phyloP scores from a whole-genome alignment of 2,888 invertebrate genomes.

The Trichopoda pennipes region DNA sequence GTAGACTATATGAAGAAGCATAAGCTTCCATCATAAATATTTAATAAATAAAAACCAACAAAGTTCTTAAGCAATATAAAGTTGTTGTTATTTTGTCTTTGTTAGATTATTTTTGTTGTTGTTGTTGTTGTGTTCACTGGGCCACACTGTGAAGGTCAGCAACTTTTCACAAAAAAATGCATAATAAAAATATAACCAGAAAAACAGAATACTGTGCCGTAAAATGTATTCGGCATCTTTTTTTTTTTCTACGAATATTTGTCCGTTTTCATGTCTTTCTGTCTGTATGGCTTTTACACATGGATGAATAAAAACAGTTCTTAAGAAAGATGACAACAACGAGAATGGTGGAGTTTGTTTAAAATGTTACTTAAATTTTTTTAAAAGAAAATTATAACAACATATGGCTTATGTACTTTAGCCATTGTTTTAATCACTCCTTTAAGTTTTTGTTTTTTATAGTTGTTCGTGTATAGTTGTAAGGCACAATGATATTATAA shows the following conservation, averaged over 20 bases:
- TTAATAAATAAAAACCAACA: constrained; percentile 25
- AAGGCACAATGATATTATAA: constrained; percentile 51
- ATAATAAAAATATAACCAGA: constrained; percentile 14
- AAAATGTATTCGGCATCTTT: constrained; percentile 22
- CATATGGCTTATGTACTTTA: constrained; percentile 44
- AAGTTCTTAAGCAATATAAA: constrained; percentile 40
- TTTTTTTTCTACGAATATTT: background rate
- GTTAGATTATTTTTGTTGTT: constrained; percentile 32
- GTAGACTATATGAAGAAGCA: constrained; percentile 44
- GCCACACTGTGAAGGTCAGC: constrained; percentile 71
- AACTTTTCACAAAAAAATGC: constrained; percentile 69
- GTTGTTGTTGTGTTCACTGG: constrained; percentile 66
- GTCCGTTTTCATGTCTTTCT: constrained; percentile 11
- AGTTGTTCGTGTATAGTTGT: constrained; percentile 40
- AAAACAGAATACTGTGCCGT: constrained; percentile 22
- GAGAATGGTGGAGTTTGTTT: constrained; percentile 11
- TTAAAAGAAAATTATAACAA: constrained; percentile 49
- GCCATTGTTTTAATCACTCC: constrained; percentile 4
- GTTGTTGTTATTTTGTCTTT: constrained; percentile 22
- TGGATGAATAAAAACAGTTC: constrained; percentile 46
- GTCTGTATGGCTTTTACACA: constrained; percentile 44
- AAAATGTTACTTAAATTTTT: constrained; percentile 16
- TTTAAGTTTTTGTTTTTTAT: constrained; percentile 4
- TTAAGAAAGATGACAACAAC: constrained; percentile 7
- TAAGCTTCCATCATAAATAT: constrained; percentile 56